Evolutionary conservation across 2,113 vertebrate genomes (phyloP).

Genomic region (Aspiorhynchus laticeps): DNA sequence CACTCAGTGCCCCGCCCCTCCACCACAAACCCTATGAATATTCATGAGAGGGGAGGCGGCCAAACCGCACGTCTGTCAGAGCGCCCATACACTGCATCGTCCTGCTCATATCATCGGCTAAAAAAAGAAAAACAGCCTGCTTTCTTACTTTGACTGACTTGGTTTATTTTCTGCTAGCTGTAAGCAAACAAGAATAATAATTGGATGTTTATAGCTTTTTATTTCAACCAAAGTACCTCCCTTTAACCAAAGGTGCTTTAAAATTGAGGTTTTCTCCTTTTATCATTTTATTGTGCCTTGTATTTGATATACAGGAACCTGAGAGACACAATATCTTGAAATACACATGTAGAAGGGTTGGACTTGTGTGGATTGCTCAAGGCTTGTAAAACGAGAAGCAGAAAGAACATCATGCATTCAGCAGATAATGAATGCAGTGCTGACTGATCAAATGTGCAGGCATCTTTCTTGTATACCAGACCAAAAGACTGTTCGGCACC

Average conservation of each 20-base stretch:
- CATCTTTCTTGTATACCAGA: background rate
- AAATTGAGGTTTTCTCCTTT: conserved; percentile 75
- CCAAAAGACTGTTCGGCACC: conserved; percentile 37
- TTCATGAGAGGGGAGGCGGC: conserved; percentile 28
- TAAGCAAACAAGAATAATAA: conserved; percentile 45
- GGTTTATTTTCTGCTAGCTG: conserved; percentile 16
- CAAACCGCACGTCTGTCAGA: background rate
- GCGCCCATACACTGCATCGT: conserved; percentile 56
- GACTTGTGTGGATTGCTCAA: conserved; percentile 38
- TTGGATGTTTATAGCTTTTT: conserved; percentile 34
- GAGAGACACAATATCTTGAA: conserved; percentile 57
- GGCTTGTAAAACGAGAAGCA: conserved; percentile 17
- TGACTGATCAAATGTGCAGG: background rate
- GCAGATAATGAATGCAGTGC: background rate
- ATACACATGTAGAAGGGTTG: background rate
- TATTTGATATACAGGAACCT: conserved; percentile 76
- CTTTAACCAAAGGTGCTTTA: conserved; percentile 84
- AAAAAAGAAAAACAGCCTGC: conserved; percentile 52
- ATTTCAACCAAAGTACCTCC: conserved; percentile 81
- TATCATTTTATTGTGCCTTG: conserved; percentile 80
- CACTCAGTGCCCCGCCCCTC: conserved; percentile 39
- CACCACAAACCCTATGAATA: background rate
- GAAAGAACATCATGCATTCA: too few relatives aligned
- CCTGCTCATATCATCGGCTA: conserved; percentile 53
- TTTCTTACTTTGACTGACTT: conserved; percentile 20